phyloP scores from a whole-genome alignment of 2,888 invertebrate species.

The Empis livida region DNA sequence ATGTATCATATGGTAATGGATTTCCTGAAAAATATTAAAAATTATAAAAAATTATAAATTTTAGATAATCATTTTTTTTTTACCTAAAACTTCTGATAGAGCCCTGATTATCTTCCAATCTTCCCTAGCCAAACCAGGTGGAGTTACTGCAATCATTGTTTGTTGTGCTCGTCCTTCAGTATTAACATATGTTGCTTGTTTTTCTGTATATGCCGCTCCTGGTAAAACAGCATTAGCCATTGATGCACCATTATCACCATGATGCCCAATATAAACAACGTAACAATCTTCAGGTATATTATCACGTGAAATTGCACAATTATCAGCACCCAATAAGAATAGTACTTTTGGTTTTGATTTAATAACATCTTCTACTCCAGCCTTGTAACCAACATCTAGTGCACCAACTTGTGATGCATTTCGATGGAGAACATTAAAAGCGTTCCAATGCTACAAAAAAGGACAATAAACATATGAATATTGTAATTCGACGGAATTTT shows the following conservation, averaged over 20 bases:
- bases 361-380: constrained; percentile 49
- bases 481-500: constrained; percentile 41
- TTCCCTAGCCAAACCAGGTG: constrained; percentile 86
- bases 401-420: constrained; percentile 91
- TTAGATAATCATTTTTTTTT: background rate
- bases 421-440: constrained; percentile 88
- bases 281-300: constrained; percentile 70
- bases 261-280: constrained; percentile 89
- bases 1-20: constrained; percentile 72
- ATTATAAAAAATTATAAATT: background rate
- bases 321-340: constrained; percentile 90
- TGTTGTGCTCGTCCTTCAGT: constrained; percentile 95
- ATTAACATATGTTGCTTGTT: constrained; percentile 93
- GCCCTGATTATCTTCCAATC: constrained; percentile 99
- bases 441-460: constrained; percentile 49
- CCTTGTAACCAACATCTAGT: constrained; percentile 83
- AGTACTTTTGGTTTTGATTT: constrained; percentile 65
- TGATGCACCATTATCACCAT: constrained; percentile 87
- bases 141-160: constrained; percentile 72
- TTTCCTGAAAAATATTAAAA: constrained; percentile 34
- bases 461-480: constrained; percentile 3
- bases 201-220: constrained; percentile 97
- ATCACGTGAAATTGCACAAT: constrained; percentile 58
- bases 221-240: constrained; percentile 90
- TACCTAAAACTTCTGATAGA: constrained; percentile 72